Percentiles rank a stretch among this genome's conserved stretches.
These are phyloP conservation scores for Proteles cristata DNA, from an alignment of 2,113 vertebrate species.

Conservation along the genomic window DNA sequence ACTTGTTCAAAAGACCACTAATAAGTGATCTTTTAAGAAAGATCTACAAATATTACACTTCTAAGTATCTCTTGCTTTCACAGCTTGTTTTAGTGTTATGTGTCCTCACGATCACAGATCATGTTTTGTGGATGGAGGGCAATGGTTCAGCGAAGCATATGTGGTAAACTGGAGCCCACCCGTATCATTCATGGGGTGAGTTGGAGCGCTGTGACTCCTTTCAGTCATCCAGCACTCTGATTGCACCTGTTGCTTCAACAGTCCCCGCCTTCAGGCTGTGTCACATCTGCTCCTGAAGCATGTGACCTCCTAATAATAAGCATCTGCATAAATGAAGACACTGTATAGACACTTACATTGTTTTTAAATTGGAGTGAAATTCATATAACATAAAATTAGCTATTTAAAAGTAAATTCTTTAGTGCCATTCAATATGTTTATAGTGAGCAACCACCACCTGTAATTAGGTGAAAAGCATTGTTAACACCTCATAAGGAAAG, in stretches of 20 bases:
- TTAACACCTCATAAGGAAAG: background rate
- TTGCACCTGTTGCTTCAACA: background rate
- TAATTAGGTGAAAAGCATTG: background rate
- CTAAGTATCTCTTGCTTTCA: background rate
- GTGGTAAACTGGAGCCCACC: background rate
- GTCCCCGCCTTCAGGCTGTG: background rate
- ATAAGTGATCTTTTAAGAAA: background rate
- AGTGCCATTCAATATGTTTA: background rate
- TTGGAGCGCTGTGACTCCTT: background rate
- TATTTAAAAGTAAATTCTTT: background rate
- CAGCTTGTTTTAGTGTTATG: background rate
- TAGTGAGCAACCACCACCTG: rapidly evolving
- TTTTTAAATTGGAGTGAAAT: background rate
- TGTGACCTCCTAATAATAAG: background rate
- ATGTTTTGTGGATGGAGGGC: background rate
- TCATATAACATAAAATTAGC: background rate
- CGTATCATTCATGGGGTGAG: background rate
- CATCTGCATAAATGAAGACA: background rate
- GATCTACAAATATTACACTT: background rate
- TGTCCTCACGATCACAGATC: background rate
- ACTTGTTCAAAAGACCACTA: background rate
- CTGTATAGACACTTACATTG: background rate
- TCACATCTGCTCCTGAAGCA: background rate
- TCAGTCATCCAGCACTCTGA: background rate
- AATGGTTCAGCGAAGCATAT: background rate